Conservation (phyloP, 2,113 vertebrate species). For the Aramus guarauna region DNA sequence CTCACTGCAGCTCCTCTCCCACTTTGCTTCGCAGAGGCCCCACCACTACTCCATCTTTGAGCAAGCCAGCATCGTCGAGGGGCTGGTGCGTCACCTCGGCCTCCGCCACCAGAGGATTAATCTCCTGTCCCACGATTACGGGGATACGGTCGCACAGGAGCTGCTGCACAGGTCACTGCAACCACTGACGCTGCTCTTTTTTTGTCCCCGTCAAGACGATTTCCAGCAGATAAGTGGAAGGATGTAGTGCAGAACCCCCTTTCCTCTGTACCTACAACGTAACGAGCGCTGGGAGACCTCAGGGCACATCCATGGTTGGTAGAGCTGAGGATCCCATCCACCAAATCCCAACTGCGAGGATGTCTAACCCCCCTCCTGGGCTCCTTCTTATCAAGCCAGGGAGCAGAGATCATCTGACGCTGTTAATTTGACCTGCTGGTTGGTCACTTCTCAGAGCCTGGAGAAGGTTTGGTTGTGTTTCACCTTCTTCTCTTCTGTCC, state of each 20-base stretch:
- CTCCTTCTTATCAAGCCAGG: background rate
- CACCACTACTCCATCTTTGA: conserved; percentile 94
- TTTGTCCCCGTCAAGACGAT: background rate
- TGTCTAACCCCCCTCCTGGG: background rate
- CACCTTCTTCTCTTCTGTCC: background rate
- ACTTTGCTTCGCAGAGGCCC: conserved; percentile 74
- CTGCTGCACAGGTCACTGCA: conserved; percentile 87
- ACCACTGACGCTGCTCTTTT: background rate
- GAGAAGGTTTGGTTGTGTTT: background rate
- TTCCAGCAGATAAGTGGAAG: background rate
- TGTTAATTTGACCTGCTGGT: background rate
- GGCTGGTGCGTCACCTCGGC: conserved; percentile 82
- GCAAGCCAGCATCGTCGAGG: conserved; percentile 91
- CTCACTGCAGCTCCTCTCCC: background rate
- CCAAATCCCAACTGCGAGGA: background rate
- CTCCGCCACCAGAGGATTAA: conserved; percentile 84
- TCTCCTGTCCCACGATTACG: conserved; percentile 91
- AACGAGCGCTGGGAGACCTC: background rate
- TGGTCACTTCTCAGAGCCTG: rapidly evolving
- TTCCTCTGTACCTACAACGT: background rate
- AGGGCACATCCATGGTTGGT: background rate
- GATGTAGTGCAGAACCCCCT: rapidly evolving
- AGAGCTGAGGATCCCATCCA: background rate
- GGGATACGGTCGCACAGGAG: conserved; percentile 93
- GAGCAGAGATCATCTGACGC: background rate